Base-by-base conservation (phyloP, 2,888 invertebrate species). In the Andrena bucephala region DNA sequence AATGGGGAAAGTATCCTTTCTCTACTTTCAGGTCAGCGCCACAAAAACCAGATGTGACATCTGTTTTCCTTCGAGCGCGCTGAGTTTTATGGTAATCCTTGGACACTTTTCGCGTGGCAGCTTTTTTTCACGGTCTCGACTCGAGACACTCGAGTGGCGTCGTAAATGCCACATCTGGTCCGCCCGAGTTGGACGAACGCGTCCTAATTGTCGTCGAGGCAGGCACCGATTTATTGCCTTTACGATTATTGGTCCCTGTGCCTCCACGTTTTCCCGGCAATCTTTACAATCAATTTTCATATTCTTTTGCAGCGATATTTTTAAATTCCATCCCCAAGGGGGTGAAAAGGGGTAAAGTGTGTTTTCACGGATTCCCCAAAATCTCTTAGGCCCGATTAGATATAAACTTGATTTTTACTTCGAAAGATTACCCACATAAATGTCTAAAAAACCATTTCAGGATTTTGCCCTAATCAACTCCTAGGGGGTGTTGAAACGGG, bases 1-100 rank as follows among this genome's bases (percentile, higher is more conserved):
- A 74, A 68, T 42, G 68, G 82, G 54, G 77, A 83, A 83, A 83
- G 83, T 69, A 74, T 81, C 73, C 77, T 83, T 82, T 77, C 82
- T 74, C 70, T 48, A 5, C 24, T 82, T 77, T 74, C 70, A 77
- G 77, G 74, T 82, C 82, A 82, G 59, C 48, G 50, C 2, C 16
- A 65, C 57, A 59, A 83, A 83, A 77, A 83, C 6, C 57, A 33
- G 20, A 31, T 13, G 59, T 27, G 50, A 57, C 57, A 16, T 72
- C 54, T 67, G 69, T 82, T 68, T 82, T 42, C 16, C 24, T 70
- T 71, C 8, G 57, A 54, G 24, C n/a, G 8, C 42, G n/a, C 6
- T 1, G 16, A 59, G 59, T 33, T 60, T 66, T 48, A 52, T 31
- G n/a, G 31, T 27, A 27, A 42, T 66, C 31, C 8, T 8, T 10